Evolutionary conservation across 2,113 vertebrate genomes (phyloP).

Genomic region (Anguilla rostrata): DNA sequence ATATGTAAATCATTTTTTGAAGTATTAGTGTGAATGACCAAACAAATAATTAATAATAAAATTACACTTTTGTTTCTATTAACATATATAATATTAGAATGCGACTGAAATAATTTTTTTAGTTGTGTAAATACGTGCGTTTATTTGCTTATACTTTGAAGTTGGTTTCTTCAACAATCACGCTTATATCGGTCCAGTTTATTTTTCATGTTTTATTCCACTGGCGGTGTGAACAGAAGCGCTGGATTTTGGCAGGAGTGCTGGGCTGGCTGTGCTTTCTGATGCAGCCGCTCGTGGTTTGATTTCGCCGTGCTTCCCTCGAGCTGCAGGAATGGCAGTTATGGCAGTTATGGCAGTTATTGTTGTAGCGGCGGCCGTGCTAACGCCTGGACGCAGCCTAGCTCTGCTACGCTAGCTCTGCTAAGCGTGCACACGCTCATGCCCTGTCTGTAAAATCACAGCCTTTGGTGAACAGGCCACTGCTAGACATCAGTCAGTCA

Average conservation of each 20-base stretch:
- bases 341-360: too few species aligned
- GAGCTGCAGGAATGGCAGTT: too few species aligned
- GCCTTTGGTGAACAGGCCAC: background rate
- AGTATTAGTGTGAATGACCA: too few species aligned
- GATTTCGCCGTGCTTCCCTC: too few species aligned
- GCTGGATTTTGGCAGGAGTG: background rate
- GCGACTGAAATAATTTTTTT: background rate
- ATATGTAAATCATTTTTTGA: too few species aligned
- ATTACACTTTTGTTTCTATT: too few species aligned
- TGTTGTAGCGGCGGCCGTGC: background rate
- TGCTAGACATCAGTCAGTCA: too few species aligned
- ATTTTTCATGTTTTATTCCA: too few species aligned
- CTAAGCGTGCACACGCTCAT: background rate
- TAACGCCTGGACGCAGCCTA: background rate
- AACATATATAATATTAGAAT: background rate
- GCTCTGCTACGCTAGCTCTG: background rate
- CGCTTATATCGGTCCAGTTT: too few species aligned
- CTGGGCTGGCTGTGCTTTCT: background rate
- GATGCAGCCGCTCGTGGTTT: constrained; percentile 10
- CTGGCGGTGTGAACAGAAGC: background rate
- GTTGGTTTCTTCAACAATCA: background rate
- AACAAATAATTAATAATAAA: too few species aligned
- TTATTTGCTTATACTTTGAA: background rate
- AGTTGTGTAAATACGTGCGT: background rate
- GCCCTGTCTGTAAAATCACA: background rate